A percentile compares a stretch with the other conserved stretches of the same genome.
These are phyloP conservation scores for Xyrauchen texanus DNA, from an alignment of 2,113 vertebrate genomes.

Conservation along the genomic window DNA sequence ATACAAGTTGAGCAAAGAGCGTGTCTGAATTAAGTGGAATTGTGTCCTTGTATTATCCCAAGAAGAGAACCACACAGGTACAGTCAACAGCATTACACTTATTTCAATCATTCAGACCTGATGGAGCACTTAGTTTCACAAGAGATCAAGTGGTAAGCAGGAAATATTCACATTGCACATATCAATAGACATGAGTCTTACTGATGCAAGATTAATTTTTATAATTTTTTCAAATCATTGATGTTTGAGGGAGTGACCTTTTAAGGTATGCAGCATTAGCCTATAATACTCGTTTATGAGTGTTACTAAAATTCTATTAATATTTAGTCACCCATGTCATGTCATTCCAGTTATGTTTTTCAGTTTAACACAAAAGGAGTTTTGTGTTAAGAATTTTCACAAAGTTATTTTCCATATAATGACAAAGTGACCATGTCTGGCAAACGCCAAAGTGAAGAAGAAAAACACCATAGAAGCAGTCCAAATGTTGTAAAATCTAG, in stretches of 20 bases:
- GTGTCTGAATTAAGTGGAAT: neutral
- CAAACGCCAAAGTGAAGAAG: too few relatives aligned
- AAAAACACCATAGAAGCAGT: too few relatives aligned
- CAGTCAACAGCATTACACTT: neutral
- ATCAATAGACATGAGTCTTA: slow-evolving; percentile 12
- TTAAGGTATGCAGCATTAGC: slow-evolving; percentile 29
- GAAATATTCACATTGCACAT: neutral
- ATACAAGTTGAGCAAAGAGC: slow-evolving; percentile 2
- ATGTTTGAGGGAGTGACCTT: neutral
- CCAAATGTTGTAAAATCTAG: too few relatives aligned
- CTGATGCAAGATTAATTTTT: too few relatives aligned
- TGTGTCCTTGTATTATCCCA: neutral
- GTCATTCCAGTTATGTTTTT: too few relatives aligned
- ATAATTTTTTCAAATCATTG: neutral
- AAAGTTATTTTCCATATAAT: too few relatives aligned
- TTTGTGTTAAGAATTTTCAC: too few relatives aligned
- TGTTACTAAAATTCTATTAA: neutral
- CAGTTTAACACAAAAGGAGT: too few relatives aligned
- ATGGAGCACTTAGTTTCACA: neutral
- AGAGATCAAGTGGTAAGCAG: neutral
- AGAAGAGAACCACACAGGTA: neutral
- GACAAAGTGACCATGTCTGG: too few relatives aligned
- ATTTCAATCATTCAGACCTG: slow-evolving; percentile 2
- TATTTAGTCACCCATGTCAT: too few relatives aligned
- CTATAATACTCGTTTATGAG: slow-evolving; percentile 11